Base-by-base conservation (phyloP, 2,797 vertebrate species). In the Sebastes paucispinis region DNA sequence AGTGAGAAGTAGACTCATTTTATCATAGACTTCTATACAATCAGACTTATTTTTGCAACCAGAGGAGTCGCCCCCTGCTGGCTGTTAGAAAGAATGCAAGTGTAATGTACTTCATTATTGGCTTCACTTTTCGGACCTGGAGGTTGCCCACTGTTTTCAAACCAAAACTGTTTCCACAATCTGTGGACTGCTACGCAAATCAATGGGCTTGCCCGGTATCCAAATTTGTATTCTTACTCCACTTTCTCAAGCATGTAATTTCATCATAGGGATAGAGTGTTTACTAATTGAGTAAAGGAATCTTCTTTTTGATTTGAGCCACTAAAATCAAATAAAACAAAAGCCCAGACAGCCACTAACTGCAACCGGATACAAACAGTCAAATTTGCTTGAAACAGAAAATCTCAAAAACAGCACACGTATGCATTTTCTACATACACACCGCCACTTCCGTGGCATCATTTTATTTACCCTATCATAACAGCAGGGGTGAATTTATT, bases 401-500 rank as follows among this genome's bases (percentile, higher is more conserved):
- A 75, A 70, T 0, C 34, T 70, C 77, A 73, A 77, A 63, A 60
- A 70, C 10, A 31, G 66, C 59, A 67, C 82, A 77, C 65, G n/a
- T 43, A 31, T 66, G 65, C 43, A 85, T 82, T 82, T 50, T 79
- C 65, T 52, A 59, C 73, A 70, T 54, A 69, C 68, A 81, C 68
- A 57, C 24, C 12, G n/a, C 29, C 4, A 1, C 72, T 25, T 75
- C 72, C 77, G 64, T 68, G 47, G 60, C 27, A 6, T 67, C 54
- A 16, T 58, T 69, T 82, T 85, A 86, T 89, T 90, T 83, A 88
- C 43, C 69, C 34, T 79, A 22, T 59, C 75, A 64, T 60, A 71
- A 77, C 58, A 76, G 74, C 69, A 75, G 81, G 59, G 39, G 32
- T 25, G 63, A 77, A 67, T 77, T 84, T 91, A 92, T 90, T 88